Percentiles rank a stretch among this genome's conserved stretches.
phyloP scores from a whole-genome alignment of 2,888 invertebrate genomes.

The Leptura quadrifasciata region DNA sequence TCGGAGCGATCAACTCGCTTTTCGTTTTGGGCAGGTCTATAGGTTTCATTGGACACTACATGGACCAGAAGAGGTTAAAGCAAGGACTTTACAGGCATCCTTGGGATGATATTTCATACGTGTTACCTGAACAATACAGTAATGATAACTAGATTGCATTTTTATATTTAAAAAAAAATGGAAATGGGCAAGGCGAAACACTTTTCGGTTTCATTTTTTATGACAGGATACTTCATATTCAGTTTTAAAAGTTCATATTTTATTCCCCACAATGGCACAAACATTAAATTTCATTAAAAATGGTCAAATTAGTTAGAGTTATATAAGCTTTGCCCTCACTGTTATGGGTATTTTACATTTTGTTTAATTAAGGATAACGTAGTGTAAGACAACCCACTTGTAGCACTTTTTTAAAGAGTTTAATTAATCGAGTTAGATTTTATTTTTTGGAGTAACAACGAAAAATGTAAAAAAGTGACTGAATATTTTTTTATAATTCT shows the following conservation, averaged over 20 bases:
- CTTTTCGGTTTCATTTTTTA: background rate
- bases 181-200: constrained; percentile 15
- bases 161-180: background rate
- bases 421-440: background rate
- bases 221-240: background rate
- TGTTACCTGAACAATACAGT: constrained; percentile 84
- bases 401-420: constrained; percentile 6
- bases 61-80: constrained; percentile 98
- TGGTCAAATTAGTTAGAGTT: background rate
- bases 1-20: constrained; percentile 98
- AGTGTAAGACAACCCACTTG: constrained; percentile 1
- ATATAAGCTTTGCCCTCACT: background rate
- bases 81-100: constrained; percentile 99
- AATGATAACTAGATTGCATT: constrained; percentile 59
- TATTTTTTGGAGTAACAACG: background rate
- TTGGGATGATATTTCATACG: constrained; percentile 98
- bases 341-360: constrained; percentile 29
- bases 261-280: background rate
- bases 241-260: background rate
- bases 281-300: background rate
- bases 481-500: constrained; percentile 14
- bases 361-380: constrained; percentile 15
- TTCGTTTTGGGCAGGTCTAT: constrained; percentile 99
- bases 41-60: constrained; percentile 98
- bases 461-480: constrained; percentile 8